Evolutionary conservation across 1,140 invertebrate genomes (phyloP).

Genomic region (Pentalonia nigronervosa): DNA sequence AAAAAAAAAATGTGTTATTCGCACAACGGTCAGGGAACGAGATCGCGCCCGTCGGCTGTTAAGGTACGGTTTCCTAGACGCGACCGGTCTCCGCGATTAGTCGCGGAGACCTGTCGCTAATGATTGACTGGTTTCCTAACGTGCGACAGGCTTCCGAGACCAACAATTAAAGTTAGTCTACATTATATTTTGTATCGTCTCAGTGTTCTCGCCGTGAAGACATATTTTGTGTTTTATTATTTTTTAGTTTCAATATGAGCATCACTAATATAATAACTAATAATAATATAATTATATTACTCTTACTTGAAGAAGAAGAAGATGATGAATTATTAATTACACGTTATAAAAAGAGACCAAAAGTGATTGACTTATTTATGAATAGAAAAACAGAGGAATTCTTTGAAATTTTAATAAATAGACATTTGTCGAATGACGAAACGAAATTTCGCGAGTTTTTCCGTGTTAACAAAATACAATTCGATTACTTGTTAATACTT

Average conservation of each 20-base stretch:
- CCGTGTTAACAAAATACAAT: slow-evolving; percentile 19
- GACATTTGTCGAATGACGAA: background rate
- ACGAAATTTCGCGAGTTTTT: slow-evolving; percentile 30
- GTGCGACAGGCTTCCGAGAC: too few relatives aligned
- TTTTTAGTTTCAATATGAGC: background rate
- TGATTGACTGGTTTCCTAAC: too few relatives aligned
- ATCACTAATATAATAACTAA: slow-evolving; percentile 7
- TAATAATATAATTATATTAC: slow-evolving; percentile 2
- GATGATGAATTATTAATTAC: background rate
- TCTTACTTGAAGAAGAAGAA: background rate
- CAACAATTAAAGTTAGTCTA: slow-evolving; percentile 1
- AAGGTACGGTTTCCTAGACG: background rate
- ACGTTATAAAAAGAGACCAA: background rate
- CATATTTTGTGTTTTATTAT: slow-evolving; percentile 13
- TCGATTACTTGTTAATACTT: slow-evolving; percentile 3
- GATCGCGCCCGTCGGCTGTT: too few relatives aligned
- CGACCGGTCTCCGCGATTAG: background rate
- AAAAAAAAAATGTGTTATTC: too few relatives aligned
- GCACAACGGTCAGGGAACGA: too few relatives aligned
- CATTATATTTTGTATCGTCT: slow-evolving; percentile 11
- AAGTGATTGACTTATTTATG: background rate
- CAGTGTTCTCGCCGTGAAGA: slow-evolving; percentile 18
- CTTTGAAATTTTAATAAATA: slow-evolving; percentile 29
- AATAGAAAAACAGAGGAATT: slow-evolving; percentile 13
- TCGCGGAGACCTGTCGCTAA: too few relatives aligned